Evolutionary conservation across 2,888 invertebrate species (phyloP).

Genomic region (Eilema griseolum): DNA sequence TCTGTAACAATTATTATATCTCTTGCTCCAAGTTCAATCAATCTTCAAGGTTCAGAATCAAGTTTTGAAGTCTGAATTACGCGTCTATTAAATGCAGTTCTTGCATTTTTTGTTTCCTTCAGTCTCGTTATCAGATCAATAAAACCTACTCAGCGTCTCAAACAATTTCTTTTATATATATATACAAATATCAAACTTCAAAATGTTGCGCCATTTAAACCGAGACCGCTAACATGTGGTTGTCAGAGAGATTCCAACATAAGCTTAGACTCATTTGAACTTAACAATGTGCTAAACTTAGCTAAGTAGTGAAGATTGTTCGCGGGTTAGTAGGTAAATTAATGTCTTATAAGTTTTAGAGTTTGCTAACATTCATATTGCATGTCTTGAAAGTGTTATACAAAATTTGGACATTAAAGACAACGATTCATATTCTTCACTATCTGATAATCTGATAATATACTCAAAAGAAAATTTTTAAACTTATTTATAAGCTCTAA

Average conservation of each 20-base stretch:
- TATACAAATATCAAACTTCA: background rate
- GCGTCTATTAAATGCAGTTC: background rate
- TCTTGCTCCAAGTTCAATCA: background rate
- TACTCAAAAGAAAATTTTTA: no score
- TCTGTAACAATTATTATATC: no score
- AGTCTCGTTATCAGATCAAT: background rate
- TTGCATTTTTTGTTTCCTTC: background rate
- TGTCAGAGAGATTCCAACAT: slow-evolving; percentile 47
- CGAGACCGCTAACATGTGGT: slow-evolving; percentile 38
- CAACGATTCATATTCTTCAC: background rate
- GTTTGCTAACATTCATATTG: slow-evolving; percentile 32
- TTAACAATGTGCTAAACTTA: slow-evolving; percentile 52
- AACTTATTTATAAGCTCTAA: background rate
- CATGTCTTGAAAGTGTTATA: slow-evolving; percentile 21
- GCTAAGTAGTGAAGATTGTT: slow-evolving; percentile 57
- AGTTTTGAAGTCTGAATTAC: no score
- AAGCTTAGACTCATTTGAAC: slow-evolving; percentile 54
- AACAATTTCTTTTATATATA: background rate
- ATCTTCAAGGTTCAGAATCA: no score
- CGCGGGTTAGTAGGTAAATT: slow-evolving; percentile 55
- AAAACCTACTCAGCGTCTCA: background rate
- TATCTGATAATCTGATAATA: no score
- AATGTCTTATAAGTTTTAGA: slow-evolving; percentile 50
- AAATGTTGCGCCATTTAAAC: slow-evolving; percentile 33
- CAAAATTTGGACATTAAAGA: background rate